A percentile compares a stretch with the other conserved stretches of the same genome.
Conservation (phyloP, 2,113 vertebrate species). For the Phalacrocorax carbo region DNA sequence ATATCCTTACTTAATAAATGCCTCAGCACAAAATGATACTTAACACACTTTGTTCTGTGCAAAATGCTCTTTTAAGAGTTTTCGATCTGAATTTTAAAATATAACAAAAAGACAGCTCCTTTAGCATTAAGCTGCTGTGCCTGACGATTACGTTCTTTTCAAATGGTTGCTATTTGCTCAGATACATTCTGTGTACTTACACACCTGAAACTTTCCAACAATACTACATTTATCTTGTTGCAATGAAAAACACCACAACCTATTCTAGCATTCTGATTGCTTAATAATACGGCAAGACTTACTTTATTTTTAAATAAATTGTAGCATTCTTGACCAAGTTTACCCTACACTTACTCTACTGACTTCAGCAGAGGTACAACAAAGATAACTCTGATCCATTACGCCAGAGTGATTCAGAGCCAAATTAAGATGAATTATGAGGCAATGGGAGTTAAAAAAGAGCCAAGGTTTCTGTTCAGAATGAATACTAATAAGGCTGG, state of each 20-base stretch:
- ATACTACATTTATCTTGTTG: background rate
- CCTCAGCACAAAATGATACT: background rate
- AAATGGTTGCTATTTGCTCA: background rate
- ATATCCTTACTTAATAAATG: background rate
- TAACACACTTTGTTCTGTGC: background rate
- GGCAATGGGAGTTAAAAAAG: background rate
- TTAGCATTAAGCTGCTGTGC: background rate
- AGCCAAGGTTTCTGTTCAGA: background rate
- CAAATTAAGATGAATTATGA: constrained; percentile 9
- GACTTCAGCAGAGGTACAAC: background rate
- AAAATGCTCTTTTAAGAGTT: background rate
- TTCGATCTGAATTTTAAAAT: background rate
- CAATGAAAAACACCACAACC: background rate
- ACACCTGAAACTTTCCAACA: background rate
- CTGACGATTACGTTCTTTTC: background rate
- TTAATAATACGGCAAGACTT: background rate
- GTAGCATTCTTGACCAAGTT: background rate
- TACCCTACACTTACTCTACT: background rate
- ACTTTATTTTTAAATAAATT: background rate
- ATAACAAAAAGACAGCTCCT: background rate
- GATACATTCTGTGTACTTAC: background rate
- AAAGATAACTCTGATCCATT: background rate
- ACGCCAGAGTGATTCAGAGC: background rate
- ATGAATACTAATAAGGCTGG: background rate
- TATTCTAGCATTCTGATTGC: background rate